Conservation (phyloP, 2,113 vertebrate genomes). For the Sinocyclocheilus grahami region DNA sequence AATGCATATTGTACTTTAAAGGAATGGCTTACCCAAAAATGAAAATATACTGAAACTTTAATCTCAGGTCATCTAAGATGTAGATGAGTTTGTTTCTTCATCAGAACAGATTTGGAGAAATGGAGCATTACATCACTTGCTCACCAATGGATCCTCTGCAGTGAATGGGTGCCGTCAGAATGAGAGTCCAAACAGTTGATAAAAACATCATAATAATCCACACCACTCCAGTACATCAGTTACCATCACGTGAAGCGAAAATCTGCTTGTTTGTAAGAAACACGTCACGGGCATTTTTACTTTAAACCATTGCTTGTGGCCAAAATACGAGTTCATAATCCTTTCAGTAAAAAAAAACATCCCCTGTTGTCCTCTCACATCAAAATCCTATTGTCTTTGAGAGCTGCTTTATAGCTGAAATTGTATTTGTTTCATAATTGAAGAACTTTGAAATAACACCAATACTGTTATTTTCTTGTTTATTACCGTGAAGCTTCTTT, state of each 20-base stretch:
- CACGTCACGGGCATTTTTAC: background rate
- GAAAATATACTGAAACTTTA: background rate
- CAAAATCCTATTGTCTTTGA: no score
- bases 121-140: background rate
- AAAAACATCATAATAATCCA: no score
- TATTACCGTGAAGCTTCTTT: no score
- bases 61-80: background rate
- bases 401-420: no score
- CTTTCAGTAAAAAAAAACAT: no score
- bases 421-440: no score
- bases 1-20: background rate
- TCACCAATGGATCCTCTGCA: background rate
- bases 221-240: no score
- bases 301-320: background rate
- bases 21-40: background rate
- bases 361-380: no score
- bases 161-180: background rate
- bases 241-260: no score
- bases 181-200: background rate
- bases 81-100: background rate
- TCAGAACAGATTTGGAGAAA: background rate
- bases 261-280: no score
- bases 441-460: no score
- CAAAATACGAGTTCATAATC: background rate
- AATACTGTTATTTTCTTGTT: no score